phyloP scores from a whole-genome alignment of 2,888 invertebrate species.

The Hesperia comma region DNA sequence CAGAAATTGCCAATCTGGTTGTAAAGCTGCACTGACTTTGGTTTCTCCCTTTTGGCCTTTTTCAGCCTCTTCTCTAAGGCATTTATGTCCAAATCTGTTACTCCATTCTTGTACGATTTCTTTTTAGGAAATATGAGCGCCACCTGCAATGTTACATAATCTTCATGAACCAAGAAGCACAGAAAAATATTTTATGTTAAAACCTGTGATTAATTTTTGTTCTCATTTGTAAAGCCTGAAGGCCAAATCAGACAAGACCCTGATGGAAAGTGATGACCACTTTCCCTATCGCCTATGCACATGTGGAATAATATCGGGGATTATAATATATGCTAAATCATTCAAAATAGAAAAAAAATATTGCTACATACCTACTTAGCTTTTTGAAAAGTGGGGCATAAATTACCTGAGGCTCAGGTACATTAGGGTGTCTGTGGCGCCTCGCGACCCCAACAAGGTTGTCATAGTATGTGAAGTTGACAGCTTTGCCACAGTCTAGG shows the following conservation, averaged over 20 bases:
- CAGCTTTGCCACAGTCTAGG: conserved; percentile 92
- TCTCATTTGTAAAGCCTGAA: too few species aligned
- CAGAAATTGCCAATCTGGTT: conserved; percentile 97
- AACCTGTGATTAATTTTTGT: too few species aligned
- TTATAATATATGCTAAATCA: too few species aligned
- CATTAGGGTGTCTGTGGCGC: conserved; percentile 91
- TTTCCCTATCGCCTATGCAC: too few species aligned
- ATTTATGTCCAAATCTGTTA: conserved; percentile 89
- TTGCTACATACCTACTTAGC: too few species aligned
- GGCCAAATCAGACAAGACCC: too few species aligned
- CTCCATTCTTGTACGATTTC: conserved; percentile 83
- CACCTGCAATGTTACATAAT: conserved; percentile 70
- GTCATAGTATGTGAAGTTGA: conserved; percentile 95
- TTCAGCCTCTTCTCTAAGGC: conserved; percentile 89
- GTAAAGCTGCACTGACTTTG: conserved; percentile 92
- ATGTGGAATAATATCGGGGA: too few species aligned
- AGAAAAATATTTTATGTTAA: too few species aligned
- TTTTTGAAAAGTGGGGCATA: too few species aligned
- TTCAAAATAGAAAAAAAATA: too few species aligned
- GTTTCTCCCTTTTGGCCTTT: conserved; percentile 92
- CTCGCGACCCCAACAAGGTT: conserved; percentile 93
- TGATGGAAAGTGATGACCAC: too few species aligned
- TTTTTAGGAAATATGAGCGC: conserved; percentile 90
- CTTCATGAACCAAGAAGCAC: neutral
- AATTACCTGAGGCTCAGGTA: conserved; percentile 90